These are phyloP conservation scores for Tapirus terrestris DNA, from an alignment of 2,113 vertebrate species.

Conservation along the genomic window DNA sequence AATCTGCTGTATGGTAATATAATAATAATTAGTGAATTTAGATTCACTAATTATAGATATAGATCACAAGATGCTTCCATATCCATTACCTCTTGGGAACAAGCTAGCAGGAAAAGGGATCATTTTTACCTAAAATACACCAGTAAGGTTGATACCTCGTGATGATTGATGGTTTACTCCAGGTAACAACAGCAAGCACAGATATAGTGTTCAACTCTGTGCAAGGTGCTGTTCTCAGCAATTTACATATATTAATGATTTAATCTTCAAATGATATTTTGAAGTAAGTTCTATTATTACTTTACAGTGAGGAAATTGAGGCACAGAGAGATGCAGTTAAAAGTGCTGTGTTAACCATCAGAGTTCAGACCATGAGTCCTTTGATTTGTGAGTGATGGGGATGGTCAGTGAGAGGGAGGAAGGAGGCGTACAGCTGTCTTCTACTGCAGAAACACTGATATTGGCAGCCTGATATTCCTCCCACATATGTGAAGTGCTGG, in stretches of 20 bases:
- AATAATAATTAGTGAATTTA: not conserved
- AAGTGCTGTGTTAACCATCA: not conserved
- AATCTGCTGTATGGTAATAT: not conserved
- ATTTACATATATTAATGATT: not conserved
- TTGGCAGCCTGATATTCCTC: not conserved
- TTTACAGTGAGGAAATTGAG: not conserved
- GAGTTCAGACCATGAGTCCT: not conserved
- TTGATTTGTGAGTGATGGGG: not conserved
- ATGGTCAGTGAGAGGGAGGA: not conserved
- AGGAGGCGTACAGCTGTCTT: not conserved
- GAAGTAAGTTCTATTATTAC: not conserved
- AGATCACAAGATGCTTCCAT: not conserved
- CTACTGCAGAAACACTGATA: not conserved
- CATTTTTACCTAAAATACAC: not conserved
- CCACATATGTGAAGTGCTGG: not conserved
- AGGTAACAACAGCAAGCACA: not conserved
- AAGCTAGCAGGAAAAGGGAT: not conserved
- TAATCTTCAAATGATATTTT: not conserved
- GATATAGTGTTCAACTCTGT: rapidly evolving
- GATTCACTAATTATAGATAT: no score
- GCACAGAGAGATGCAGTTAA: not conserved
- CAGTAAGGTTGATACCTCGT: not conserved
- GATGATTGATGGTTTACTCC: not conserved
- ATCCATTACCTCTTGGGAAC: not conserved
- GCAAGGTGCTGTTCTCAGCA: not conserved